Evolutionary conservation across 2,888 invertebrate genomes (phyloP).

Genomic region (Melangyna quadrimaculata): DNA sequence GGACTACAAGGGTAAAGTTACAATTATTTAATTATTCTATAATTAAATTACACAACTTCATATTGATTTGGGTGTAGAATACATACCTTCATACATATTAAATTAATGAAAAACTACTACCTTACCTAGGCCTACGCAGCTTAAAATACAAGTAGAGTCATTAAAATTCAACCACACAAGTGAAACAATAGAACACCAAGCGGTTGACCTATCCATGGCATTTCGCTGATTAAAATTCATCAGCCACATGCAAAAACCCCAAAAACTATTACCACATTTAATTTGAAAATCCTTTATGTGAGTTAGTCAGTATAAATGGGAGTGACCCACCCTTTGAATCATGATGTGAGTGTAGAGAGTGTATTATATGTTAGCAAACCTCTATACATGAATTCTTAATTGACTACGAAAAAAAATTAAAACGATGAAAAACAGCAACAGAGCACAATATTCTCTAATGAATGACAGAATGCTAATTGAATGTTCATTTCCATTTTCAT

Average conservation of each 20-base stretch:
- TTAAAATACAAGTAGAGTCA: not conserved
- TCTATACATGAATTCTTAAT: constrained; percentile 14
- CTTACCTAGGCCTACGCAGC: not conserved
- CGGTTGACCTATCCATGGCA: constrained; percentile 18
- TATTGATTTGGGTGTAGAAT: too few relatives aligned
- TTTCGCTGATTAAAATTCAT: constrained; percentile 44
- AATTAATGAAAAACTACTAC: not conserved
- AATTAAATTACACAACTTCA: too few relatives aligned
- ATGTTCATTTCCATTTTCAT: constrained; percentile 41
- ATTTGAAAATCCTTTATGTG: not conserved
- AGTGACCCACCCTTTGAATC: not conserved
- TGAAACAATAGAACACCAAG: constrained; percentile 28
- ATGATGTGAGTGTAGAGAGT: not conserved
- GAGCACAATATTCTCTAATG: constrained; percentile 8
- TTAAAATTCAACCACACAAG: constrained; percentile 20
- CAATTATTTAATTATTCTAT: too few relatives aligned
- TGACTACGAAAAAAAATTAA: not conserved
- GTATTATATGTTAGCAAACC: not conserved
- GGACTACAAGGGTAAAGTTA: too few relatives aligned
- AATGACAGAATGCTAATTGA: constrained; percentile 43
- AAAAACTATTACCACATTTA: constrained; percentile 27
- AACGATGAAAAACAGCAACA: constrained; percentile 3
- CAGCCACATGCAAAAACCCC: constrained; percentile 20
- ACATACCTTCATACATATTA: not conserved
- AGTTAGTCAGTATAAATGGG: not conserved